phyloP scores from a whole-genome alignment of 2,113 vertebrate genomes.

The Puntigrus tetrazona region DNA sequence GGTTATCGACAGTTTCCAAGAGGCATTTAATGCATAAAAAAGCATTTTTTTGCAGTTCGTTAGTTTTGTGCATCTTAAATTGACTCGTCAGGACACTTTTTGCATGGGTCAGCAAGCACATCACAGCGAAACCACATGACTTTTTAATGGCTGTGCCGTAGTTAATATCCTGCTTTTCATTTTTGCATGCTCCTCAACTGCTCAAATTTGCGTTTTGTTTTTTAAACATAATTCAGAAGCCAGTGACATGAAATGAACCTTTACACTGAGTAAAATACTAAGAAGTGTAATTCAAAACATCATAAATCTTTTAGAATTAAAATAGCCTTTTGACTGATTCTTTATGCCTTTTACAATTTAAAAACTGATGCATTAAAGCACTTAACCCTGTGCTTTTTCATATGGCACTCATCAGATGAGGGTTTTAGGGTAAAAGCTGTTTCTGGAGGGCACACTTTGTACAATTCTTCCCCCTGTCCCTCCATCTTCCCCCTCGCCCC shows the following conservation, averaged over 20 bases:
- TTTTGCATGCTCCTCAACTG: conserved; percentile 4
- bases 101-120: conserved; percentile 72
- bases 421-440: conserved; percentile 74
- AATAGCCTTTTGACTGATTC: conserved; percentile 32
- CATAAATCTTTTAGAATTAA: conserved; percentile 47
- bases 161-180: conserved; percentile 54
- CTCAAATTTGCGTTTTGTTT: conserved; percentile 41
- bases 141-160: conserved; percentile 48
- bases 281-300: conserved; percentile 26
- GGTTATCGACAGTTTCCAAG: conserved; percentile 72
- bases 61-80: conserved; percentile 77
- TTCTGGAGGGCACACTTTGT: conserved; percentile 80
- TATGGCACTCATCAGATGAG: conserved; percentile 76
- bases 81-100: conserved; percentile 73
- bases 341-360: conserved; percentile 64
- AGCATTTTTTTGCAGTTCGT: conserved; percentile 71
- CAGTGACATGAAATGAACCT: conserved; percentile 4
- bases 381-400: conserved; percentile 74
- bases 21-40: conserved; percentile 74
- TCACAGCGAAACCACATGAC: conserved; percentile 54
- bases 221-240: conserved; percentile 22
- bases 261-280: neutral
- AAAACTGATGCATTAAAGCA: conserved; percentile 73
- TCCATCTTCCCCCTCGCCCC: conserved; percentile 54
- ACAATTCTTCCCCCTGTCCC: conserved; percentile 63